These are phyloP conservation scores for Nephrotoma appendiculata DNA, from an alignment of 2,888 invertebrate species.

Conservation along the genomic window DNA sequence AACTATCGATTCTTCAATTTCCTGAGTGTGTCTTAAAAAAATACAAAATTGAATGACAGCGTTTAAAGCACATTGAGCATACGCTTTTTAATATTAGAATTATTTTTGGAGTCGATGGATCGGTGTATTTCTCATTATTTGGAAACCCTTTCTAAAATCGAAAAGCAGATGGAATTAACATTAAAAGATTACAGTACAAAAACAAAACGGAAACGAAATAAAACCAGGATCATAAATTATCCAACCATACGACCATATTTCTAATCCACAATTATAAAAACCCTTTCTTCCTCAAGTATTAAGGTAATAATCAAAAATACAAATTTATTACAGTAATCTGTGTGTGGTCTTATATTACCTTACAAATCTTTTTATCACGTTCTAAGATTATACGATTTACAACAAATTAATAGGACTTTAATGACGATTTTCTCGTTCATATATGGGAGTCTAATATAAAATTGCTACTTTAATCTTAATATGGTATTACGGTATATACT, in stretches of 20 bases:
- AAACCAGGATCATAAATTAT: neutral
- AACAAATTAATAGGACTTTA: neutral
- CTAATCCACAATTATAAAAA: neutral
- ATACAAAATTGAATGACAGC: too few species aligned
- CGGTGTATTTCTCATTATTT: too few species aligned
- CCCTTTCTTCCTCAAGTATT: neutral
- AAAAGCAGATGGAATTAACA: too few species aligned
- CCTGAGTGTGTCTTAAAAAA: too few species aligned
- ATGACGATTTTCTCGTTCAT: neutral
- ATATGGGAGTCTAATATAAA: neutral
- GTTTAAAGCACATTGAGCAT: too few species aligned
- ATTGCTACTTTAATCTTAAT: neutral
- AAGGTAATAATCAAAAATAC: neutral
- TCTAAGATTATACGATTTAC: neutral
- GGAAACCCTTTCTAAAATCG: too few species aligned
- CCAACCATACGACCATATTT: neutral
- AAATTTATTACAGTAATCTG: neutral
- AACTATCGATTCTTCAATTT: too few species aligned
- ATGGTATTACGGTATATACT: neutral
- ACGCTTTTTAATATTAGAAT: too few species aligned
- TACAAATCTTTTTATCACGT: neutral
- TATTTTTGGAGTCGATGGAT: too few species aligned
- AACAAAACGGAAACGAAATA: neutral
- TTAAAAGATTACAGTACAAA: neutral
- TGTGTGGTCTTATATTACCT: neutral